Base-by-base conservation (phyloP, 2,113 vertebrate species). In the Herpetotheres cachinnans region DNA sequence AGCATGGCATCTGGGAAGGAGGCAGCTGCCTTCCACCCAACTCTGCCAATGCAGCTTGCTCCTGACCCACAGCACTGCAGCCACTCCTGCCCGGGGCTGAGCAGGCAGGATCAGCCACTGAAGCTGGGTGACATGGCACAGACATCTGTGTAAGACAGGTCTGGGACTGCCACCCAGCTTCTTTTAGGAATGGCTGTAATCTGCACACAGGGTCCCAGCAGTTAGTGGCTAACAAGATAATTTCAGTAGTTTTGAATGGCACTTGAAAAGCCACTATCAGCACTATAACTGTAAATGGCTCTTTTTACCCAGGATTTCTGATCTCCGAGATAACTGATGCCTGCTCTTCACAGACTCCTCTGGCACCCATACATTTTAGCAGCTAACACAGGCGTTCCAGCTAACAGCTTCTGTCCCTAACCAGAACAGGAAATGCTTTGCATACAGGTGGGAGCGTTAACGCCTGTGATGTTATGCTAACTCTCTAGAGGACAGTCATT, bases 121-220 rank as follows among this genome's bases (percentile, higher is more conserved):
- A 26, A 7, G 44, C 46, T 20, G 66, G 18, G 56, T 10, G 47
- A 42, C 13, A 13, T 0, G 17, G 40, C 88, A 46, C 42, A 47
- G 26, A 5, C 13, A 2, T 17, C 8, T 5, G 2, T 0, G 6
- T 20, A 6, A 14, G 8, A 7, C 21, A 25, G 40, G 34, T 9
- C 71, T 82, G 61, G 56, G 36, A 16, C 25, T 17, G 46, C 24
- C 49, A 16, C 36, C 29, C 67, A 13, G 38, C 76, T 40, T 21
- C 74, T 13, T 16, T 7, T 55, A 58, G 89, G 44, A 52, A 18
- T 5, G 66, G 30, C 46, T 61, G 66, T 27, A 49, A 15, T 1
- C 47, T 20, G 61, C 50, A 18, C 2, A 2, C 36, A 10, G 38
- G 42, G 40, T 21, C 59, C 77, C 40, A 46, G 42, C 46, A 50